phyloP scores from a whole-genome alignment of 2,888 invertebrate species.

The Leptinotarsa tumamoca region DNA sequence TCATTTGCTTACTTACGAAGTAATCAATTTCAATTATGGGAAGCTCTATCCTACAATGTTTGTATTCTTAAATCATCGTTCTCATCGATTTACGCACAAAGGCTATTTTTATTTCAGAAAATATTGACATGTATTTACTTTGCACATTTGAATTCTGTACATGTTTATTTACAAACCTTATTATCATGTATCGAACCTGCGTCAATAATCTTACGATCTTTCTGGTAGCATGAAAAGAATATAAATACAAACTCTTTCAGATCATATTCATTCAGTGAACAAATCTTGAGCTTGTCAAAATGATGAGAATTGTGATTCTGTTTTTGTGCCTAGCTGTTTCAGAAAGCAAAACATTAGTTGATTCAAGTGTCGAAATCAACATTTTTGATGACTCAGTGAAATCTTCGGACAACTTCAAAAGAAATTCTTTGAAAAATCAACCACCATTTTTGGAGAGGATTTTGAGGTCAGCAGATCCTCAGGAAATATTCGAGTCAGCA shows the following conservation, averaged over 20 bases:
- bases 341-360: slow-evolving; percentile 17
- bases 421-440: slow-evolving; percentile 2
- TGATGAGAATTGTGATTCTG: not conserved
- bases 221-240: not conserved
- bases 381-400: slow-evolving; percentile 2
- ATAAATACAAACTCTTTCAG: not conserved
- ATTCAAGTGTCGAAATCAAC: slow-evolving; percentile 13
- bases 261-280: not conserved
- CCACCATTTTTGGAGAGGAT: slow-evolving; percentile 25
- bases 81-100: not conserved
- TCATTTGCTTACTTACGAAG: no score
- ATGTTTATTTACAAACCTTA: not conserved
- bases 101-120: not conserved
- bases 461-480: slow-evolving; percentile 14
- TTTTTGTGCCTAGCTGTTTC: not conserved
- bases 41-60: not conserved
- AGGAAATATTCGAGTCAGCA: slow-evolving; percentile 2
- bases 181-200: slow-evolving; percentile 5
- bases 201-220: slow-evolving; percentile 3
- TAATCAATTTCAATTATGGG: not conserved
- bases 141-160: not conserved
- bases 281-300: not conserved
- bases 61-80: not conserved
- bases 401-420: not conserved
- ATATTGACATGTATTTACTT: slow-evolving; percentile 14